Base-by-base conservation (phyloP, 1,140 invertebrate species). In the Lucilia cuprina region DNA sequence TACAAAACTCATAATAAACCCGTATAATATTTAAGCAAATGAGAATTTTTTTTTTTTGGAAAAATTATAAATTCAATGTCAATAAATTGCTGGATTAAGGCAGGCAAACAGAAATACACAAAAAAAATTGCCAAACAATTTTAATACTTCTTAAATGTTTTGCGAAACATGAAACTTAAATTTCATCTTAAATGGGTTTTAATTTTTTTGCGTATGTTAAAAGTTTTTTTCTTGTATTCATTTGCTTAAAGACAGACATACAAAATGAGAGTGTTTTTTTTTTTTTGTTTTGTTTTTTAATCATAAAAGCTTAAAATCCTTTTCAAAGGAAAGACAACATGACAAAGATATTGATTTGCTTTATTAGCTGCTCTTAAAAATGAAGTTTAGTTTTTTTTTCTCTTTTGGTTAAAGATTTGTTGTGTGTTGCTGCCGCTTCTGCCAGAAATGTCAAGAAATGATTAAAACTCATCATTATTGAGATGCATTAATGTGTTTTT, bases 401-500 rank as follows among this genome's bases (percentile, higher is more conserved):
- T n/a, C n/a, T 30, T 30, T 30, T 30, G 1, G 25, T 55, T 55
- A 55, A 55, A 55, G 17, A 55, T 2, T 10, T 55, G 12, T 14
- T 55, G 49, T 30, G 25, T 30, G 41, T 0, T 10, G 50, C 17
- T 55, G 50, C 17, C 50, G 12, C 17, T 55, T 55, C 12, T 55
- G 50, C 17, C 14, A 70, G 9, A 70, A 21, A 70, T n/a, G 19
- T 70, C 65, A 70, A 70, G 19, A 70, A 25, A 70, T 70, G 65
- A 70, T 70, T 70, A 70, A 70, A 70, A 70, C n/a, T 70, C 65
- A 70, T 70, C 19, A 25, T 70, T 70, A 25, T 70, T 70, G 65
- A 70, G 65, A 70, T 70, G 55, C 55, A 60, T 60, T 60, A 60
- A 60, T 60, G 14, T 5, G 3, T 41, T 41, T 41, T 41, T n/a